These are phyloP conservation scores for Drosophila sp. DNA, from an alignment of 1,140 invertebrate genomes.

Conservation along the genomic window DNA sequence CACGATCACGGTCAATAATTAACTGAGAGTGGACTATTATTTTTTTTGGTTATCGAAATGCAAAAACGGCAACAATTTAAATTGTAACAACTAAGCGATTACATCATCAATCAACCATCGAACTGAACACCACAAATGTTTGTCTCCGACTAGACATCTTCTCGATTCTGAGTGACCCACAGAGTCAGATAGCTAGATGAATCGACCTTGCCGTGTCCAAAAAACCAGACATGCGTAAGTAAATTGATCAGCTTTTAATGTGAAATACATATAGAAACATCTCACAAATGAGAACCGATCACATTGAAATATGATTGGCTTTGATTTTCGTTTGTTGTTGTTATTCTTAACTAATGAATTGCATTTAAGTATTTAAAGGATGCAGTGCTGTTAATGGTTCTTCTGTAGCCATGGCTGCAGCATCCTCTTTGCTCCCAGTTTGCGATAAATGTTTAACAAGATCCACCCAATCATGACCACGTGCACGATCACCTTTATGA, in stretches of 20 bases:
- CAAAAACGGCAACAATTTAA: constrained; percentile 34
- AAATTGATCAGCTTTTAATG: constrained; percentile 55
- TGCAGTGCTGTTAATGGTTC: constrained; percentile 41
- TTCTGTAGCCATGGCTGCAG: constrained; percentile 29
- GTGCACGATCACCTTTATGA: constrained; percentile 91
- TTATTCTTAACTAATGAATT: constrained; percentile 35
- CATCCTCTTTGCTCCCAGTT: constrained; percentile 75
- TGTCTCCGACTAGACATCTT: constrained; percentile 12
- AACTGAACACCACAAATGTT: constrained; percentile 10
- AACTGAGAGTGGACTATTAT: constrained; percentile 35
- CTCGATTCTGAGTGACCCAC: not conserved
- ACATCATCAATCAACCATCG: constrained; percentile 22
- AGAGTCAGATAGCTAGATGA: constrained; percentile 10
- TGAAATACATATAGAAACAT: constrained; percentile 22
- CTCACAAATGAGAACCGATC: constrained; percentile 29
- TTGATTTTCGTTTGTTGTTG: constrained; percentile 40
- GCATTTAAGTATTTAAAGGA: constrained; percentile 51
- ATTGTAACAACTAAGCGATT: constrained; percentile 41
- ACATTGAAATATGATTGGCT: constrained; percentile 56
- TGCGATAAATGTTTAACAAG: constrained; percentile 97
- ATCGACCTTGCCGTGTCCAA: constrained; percentile 13
- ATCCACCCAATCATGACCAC: constrained; percentile 97
- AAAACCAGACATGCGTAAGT: constrained; percentile 45
- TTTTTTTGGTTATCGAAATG: constrained; percentile 24
- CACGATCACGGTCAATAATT: constrained; percentile 30